phyloP scores from a whole-genome alignment of 1,140 invertebrate genomes.

The Micrasema longulum region DNA sequence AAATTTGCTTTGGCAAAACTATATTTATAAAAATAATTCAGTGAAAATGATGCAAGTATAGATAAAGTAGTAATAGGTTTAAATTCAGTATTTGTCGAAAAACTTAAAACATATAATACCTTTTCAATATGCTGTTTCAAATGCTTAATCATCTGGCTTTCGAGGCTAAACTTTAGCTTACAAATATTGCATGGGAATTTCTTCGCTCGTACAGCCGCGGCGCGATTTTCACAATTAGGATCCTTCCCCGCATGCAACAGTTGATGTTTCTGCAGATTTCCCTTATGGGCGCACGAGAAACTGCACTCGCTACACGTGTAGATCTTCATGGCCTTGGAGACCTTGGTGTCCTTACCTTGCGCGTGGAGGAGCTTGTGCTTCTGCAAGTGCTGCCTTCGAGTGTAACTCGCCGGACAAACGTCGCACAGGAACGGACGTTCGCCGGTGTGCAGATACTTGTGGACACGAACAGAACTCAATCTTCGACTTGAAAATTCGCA shows the following conservation, averaged over 20 bases:
- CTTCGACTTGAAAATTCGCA: conserved; percentile 19
- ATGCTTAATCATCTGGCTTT: conserved; percentile 14
- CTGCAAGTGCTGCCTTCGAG: conserved; percentile 7
- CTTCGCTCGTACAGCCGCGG: not conserved
- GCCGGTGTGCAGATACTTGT: conserved; percentile 22
- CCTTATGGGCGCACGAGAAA: conserved; percentile 24
- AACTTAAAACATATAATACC: conserved; percentile 9
- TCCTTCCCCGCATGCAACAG: conserved; percentile 4
- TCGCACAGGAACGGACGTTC: conserved; percentile 26
- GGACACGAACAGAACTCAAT: conserved; percentile 7
- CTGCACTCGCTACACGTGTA: conserved; percentile 9
- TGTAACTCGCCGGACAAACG: conserved; percentile 18
- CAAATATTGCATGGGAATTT: conserved; percentile 23
- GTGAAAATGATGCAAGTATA: too few species aligned
- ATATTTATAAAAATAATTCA: too few species aligned
- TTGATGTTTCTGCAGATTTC: conserved; percentile 30
- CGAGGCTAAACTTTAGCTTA: conserved; percentile 11
- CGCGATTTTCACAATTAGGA: not conserved
- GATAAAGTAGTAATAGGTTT: too few species aligned
- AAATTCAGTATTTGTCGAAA: not conserved
- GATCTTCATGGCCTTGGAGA: conserved; percentile 20
- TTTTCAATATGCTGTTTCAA: conserved; percentile 18
- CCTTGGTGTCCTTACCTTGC: conserved; percentile 12
- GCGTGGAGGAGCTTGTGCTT: conserved; percentile 12
- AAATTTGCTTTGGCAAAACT: too few species aligned